A percentile compares a stretch with the other conserved stretches of the same genome.
phyloP scores from a whole-genome alignment of 2,797 vertebrate species.

The Cichlasoma orientale region DNA sequence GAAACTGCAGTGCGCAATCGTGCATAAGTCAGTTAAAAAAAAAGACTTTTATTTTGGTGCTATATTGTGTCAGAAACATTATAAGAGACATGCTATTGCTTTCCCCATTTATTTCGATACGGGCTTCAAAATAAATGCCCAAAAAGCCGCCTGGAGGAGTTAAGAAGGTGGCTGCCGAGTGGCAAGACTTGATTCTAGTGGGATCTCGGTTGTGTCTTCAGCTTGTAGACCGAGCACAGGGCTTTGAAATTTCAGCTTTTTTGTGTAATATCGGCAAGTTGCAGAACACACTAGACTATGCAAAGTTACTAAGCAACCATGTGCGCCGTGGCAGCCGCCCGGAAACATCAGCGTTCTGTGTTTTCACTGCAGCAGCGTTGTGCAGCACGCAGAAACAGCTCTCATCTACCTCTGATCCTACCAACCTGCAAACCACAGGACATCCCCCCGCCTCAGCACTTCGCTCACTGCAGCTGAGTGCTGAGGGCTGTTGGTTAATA shows the following conservation, averaged over 20 bases:
- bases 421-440: background rate
- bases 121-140: background rate
- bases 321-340: accelerated
- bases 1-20: background rate
- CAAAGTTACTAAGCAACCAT: background rate
- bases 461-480: background rate
- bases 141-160: no score
- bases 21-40: background rate
- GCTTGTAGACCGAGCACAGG: background rate
- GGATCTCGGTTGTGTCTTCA: background rate
- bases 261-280: background rate
- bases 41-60: no score
- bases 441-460: background rate
- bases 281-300: background rate
- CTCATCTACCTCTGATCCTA: background rate
- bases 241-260: background rate
- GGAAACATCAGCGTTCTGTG: background rate
- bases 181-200: background rate
- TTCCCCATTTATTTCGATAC: no score
- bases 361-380: background rate
- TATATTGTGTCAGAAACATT: background rate
- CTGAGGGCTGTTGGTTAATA: background rate
- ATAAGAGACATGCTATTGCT: background rate
- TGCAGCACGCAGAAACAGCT: background rate
- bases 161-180: no score